Evolutionary conservation across 2,888 invertebrate species (phyloP), one percentile per base, ranked within the genome.

Genomic region (Catocala sponsa): DNA sequence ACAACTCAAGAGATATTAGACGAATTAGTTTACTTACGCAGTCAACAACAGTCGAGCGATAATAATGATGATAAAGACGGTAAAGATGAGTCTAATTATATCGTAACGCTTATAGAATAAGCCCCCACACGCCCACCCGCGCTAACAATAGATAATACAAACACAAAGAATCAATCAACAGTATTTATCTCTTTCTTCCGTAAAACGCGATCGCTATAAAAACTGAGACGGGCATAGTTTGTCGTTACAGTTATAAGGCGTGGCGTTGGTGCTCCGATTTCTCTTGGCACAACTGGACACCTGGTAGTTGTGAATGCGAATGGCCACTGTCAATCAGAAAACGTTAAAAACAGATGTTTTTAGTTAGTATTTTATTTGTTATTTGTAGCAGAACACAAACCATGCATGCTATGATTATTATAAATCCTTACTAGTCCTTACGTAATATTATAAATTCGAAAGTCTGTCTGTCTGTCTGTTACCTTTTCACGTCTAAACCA

Each of bases 1-100:
- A 58, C 62, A 12, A 79, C 73, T 2, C 62, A 70, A 62, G 77
- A 76, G 11, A 68, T 85, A 42, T 59, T 83, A 50, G 70, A 79
- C 11, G 84, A 84, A 64, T 58, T 81, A 0, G 48, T 55, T 0
- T 72, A 72, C 9, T 52, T 82, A 7, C 74, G 64, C 15, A 71
- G 35, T 15, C 78, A 74, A 59, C 35, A 59, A 38, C 46, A 57
- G 15, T 5, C 43, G 5, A 55, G 43, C 46, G 44, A 58, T 32
- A 49, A 62, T 10, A n/a, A 5, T 11, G 42, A 64, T 11, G 33
- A 15, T 15, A 15, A 10, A n/a, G 6, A 53, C 42, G 68, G 70
- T 72, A 58, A 51, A 42, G 63, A 70, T 73, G 57, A 63, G 67
- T 42, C 41, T 33, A 4, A 9, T 9, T 7, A n/a, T 33, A 38